Evolutionary conservation across 2,888 invertebrate genomes (phyloP), one percentile per base, ranked within the genome.

Genomic region (Drosophila stalkeri): DNA sequence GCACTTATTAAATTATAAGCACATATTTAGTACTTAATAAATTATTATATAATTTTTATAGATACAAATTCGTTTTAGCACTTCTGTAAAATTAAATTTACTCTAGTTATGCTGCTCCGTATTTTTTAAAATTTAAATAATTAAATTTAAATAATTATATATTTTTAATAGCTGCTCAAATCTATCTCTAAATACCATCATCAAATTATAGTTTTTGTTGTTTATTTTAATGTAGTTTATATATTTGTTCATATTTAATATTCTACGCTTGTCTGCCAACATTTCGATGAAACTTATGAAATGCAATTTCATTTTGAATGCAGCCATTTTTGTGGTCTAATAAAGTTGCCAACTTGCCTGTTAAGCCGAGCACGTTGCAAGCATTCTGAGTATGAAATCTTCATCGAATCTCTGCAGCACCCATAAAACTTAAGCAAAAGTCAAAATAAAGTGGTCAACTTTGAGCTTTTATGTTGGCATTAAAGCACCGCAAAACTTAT

Each of bases 371-470:
- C 52, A 68, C 68, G 68, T 57, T 67, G 51, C 43, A 37, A 44
- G 49, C 72, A 72, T 64, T 75, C 61, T 43, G 56, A 61, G 20
- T 76, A 70, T 16, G 43, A 43, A 39, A 68, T 69, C 52, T 60
- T 31, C 54, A 54, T 72, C 59, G 74, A 85, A 85, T 85, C 85
- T 74, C 66, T 74, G 55, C 41, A 20, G 80, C 64, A 69, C 44
- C 72, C 70, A 80, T 80, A 80, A 84, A 78, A 75, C 67, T 71
- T 57, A 67, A 69, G 64, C 67, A 78, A 78, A 66, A 72, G 54
- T 55, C 67, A 79, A 69, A 74, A 51, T 80, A 72, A 82, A 76
- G 82, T 70, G 85, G 80, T 72, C 69, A 76, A 74, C 69, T 68
- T 73, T 73, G 79, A 70, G 75, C 66, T 82, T 76, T 82, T 67